These are phyloP conservation scores for Chiroxiphia lanceolata DNA, from an alignment of 2,797 vertebrate species.

Conservation along the genomic window DNA sequence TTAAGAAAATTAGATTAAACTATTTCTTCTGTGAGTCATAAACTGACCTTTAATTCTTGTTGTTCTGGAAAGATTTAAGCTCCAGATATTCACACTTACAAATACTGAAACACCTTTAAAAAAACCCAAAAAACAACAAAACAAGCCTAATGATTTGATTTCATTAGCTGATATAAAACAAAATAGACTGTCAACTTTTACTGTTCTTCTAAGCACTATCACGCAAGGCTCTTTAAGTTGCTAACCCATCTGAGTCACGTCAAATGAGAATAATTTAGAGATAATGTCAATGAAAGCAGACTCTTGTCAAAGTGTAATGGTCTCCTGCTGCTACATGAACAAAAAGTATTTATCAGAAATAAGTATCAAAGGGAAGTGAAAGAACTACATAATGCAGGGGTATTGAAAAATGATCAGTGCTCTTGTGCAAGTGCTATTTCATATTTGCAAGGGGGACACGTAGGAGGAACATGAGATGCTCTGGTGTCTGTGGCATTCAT, in stretches of 20 bases:
- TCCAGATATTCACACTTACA: neutral
- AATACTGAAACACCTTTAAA: neutral
- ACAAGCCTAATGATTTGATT: neutral
- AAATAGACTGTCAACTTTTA: neutral
- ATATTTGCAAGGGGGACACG: neutral
- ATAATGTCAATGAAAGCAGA: neutral
- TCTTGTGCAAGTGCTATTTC: neutral
- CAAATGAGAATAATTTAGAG: constrained; percentile 23
- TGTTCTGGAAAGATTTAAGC: neutral
- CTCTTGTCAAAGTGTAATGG: neutral
- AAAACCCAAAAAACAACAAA: too few species aligned
- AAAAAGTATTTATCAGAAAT: neutral
- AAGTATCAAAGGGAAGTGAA: neutral
- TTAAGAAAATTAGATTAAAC: neutral
- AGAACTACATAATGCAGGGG: neutral
- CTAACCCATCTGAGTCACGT: neutral
- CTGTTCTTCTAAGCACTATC: neutral
- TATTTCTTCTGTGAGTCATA: neutral
- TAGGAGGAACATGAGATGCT: fast-evolving
- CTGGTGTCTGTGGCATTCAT: neutral
- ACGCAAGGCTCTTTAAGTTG: neutral
- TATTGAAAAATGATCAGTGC: neutral
- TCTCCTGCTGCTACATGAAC: constrained; percentile 8
- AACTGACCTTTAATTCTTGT: neutral
- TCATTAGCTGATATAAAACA: neutral